These are phyloP conservation scores for Crotalus tigris DNA, from an alignment of 2,113 vertebrate species.

Conservation along the genomic window DNA sequence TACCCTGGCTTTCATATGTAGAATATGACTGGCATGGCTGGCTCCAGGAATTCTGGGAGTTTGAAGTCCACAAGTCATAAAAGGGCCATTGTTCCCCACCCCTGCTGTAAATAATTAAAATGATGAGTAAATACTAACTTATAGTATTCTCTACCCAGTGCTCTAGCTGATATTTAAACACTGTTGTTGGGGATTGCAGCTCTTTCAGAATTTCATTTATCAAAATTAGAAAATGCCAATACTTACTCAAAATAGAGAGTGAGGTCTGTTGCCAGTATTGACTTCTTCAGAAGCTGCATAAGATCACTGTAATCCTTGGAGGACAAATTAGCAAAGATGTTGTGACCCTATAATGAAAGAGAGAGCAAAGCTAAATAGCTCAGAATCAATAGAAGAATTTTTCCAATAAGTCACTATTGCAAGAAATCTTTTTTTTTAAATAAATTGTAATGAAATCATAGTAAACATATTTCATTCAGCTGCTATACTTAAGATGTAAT, in stretches of 20 bases:
- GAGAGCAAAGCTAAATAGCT: conserved; percentile 64
- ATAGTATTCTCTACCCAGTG: conserved; percentile 28
- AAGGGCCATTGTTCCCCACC: background rate
- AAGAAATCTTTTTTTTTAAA: conserved; percentile 34
- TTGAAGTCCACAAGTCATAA: background rate
- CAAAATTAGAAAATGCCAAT: conserved; percentile 63
- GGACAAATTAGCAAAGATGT: conserved; percentile 98
- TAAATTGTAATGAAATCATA: conserved; percentile 46
- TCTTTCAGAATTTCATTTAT: conserved; percentile 64
- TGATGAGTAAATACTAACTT: conserved; percentile 45
- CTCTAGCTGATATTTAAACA: conserved; percentile 53
- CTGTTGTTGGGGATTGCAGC: conserved; percentile 54
- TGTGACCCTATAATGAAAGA: conserved; percentile 89
- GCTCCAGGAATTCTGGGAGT: background rate
- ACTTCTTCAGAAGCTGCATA: conserved; percentile 99
- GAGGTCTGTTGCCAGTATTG: conserved; percentile 96
- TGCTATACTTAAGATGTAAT: conserved; percentile 34
- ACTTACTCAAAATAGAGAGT: conserved; percentile 99
- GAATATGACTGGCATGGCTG: conserved; percentile 9
- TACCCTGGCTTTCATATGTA: background rate
- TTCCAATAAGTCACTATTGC: conserved; percentile 25
- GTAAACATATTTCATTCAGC: conserved; percentile 43
- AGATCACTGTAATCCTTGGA: conserved; percentile 95
- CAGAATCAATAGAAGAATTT: conserved; percentile 49
- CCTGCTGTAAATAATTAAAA: conserved; percentile 43